phyloP scores from a whole-genome alignment of 2,888 invertebrate species.

The Boloria selene region DNA sequence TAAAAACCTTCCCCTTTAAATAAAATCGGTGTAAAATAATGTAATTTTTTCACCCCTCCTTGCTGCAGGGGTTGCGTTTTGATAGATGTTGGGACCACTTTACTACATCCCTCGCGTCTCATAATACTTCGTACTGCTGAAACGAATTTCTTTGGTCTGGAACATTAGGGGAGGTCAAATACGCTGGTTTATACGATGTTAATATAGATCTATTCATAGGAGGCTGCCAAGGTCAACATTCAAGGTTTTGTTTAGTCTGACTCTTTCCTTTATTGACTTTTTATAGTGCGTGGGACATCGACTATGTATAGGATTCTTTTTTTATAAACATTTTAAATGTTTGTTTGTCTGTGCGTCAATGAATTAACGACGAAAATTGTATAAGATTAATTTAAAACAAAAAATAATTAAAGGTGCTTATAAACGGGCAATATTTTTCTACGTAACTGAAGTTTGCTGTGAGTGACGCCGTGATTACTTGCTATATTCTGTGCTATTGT shows the following conservation, averaged over 20 bases:
- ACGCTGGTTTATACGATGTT: slow-evolving; percentile 27
- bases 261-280: slow-evolving; percentile 14
- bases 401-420: too few species aligned
- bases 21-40: slow-evolving; percentile 31
- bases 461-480: too few species aligned
- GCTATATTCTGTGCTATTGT: too few species aligned
- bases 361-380: too few species aligned
- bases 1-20: slow-evolving; percentile 11
- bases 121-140: slow-evolving; percentile 13
- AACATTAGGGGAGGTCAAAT: slow-evolving; percentile 35
- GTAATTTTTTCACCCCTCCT: slow-evolving; percentile 35
- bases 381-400: too few species aligned
- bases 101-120: slow-evolving; percentile 23
- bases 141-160: slow-evolving; percentile 25
- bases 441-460: too few species aligned
- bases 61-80: slow-evolving; percentile 27
- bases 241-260: slow-evolving; percentile 45
- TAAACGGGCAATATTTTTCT: too few species aligned
- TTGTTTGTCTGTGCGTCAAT: too few species aligned
- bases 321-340: not conserved
- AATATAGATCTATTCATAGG: slow-evolving; percentile 32
- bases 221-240: slow-evolving; percentile 43
- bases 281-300: not conserved
- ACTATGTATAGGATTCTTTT: not conserved
- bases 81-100: slow-evolving; percentile 33